These are phyloP conservation scores for Intellagama lesueurii DNA, from an alignment of 2,797 vertebrate genomes.

Conservation along the genomic window DNA sequence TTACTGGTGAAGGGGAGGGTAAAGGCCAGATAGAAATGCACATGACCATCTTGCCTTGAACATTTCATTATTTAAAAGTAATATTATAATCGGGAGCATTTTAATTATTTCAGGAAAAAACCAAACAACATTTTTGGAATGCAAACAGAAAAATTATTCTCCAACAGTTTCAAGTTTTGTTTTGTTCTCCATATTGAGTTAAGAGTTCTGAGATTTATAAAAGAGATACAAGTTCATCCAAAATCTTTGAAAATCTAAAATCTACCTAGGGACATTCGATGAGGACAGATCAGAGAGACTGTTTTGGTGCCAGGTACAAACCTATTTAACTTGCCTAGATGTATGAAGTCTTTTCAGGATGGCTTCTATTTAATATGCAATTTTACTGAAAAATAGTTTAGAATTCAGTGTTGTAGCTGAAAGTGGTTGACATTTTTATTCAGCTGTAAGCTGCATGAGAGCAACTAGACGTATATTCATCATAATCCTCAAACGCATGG, in stretches of 20 bases:
- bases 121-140: too few relatives aligned
- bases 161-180: too few relatives aligned
- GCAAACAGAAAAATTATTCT: too few relatives aligned
- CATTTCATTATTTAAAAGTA: too few relatives aligned
- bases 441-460: not conserved
- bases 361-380: not conserved
- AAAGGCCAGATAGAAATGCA: too few relatives aligned
- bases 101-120: too few relatives aligned
- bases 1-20: too few relatives aligned
- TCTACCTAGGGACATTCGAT: too few relatives aligned
- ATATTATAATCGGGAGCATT: too few relatives aligned
- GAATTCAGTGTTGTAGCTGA: not conserved
- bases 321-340: not conserved
- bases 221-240: not conserved
- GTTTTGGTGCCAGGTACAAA: not conserved
- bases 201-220: not conserved
- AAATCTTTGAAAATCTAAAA: not conserved
- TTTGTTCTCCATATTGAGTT: not conserved
- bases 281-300: too few relatives aligned
- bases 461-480: too few relatives aligned
- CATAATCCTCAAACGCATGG: not conserved
- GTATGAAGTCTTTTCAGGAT: not conserved
- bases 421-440: not conserved
- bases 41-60: too few relatives aligned
- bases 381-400: not conserved